A percentile compares a stretch with the other conserved stretches of the same genome.
These are phyloP conservation scores for Psophia crepitans DNA, from an alignment of 2,113 vertebrate species.

Conservation along the genomic window DNA sequence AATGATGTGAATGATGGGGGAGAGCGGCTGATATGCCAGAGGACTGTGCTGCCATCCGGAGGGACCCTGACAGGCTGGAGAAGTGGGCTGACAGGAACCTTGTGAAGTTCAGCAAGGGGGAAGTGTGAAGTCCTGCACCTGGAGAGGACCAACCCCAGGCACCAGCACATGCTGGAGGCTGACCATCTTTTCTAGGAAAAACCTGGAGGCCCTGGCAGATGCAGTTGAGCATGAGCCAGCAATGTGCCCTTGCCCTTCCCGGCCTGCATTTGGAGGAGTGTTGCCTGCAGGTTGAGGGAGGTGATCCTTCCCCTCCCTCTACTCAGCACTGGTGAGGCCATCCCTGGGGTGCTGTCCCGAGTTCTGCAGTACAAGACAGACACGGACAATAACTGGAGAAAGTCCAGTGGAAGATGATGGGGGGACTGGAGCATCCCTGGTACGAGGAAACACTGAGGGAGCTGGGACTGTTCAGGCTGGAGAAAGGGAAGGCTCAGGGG, in stretches of 20 bases:
- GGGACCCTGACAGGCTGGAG: background rate
- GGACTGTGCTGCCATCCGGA: background rate
- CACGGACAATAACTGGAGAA: background rate
- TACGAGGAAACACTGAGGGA: background rate
- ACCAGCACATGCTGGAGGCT: background rate
- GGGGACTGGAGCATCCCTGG: background rate
- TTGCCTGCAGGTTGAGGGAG: background rate
- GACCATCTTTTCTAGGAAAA: background rate
- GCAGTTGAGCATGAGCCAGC: background rate
- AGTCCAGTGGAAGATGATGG: background rate
- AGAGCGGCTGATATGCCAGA: background rate
- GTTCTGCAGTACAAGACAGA: background rate
- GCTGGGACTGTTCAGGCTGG: background rate
- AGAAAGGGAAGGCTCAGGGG: background rate
- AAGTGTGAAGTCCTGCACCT: background rate
- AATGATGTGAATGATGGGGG: background rate
- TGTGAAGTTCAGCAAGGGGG: background rate
- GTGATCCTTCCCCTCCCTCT: background rate
- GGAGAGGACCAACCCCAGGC: background rate
- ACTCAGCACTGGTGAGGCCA: background rate
- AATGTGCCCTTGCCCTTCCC: background rate
- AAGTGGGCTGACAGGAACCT: background rate
- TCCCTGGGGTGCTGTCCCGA: background rate
- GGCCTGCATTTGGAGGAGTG: background rate
- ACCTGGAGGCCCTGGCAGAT: background rate